Conservation (phyloP, 37 sponge, comb jelly and placozoan species). For the Geodia barretti region DNA sequence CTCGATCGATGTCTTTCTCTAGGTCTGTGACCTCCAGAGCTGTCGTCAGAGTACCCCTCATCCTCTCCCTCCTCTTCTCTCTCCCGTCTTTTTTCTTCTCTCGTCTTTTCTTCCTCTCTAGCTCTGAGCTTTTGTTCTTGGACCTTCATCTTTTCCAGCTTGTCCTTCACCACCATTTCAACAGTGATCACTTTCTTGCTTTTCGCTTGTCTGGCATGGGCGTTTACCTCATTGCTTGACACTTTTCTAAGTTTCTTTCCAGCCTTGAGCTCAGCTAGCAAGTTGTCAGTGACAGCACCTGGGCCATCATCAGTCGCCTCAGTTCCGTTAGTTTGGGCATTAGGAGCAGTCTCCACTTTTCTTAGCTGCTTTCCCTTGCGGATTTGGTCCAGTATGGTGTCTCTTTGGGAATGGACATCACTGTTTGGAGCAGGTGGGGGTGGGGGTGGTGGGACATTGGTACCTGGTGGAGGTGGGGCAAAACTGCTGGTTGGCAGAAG, state of each 20-base stretch:
- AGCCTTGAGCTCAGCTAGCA: slow-evolving; percentile 24
- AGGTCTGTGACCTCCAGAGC: background rate
- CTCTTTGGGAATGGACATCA: slow-evolving; percentile 12
- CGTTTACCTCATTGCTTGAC: slow-evolving; percentile 8
- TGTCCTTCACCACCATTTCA: background rate
- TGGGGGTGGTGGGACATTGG: background rate
- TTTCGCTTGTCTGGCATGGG: no score
- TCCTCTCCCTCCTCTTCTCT: background rate
- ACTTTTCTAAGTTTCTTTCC: slow-evolving; percentile 31
- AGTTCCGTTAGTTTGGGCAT: background rate
- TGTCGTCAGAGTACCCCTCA: background rate
- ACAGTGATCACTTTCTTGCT: background rate
- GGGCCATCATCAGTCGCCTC: background rate
- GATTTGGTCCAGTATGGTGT: slow-evolving; percentile 57
- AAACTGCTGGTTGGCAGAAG: slow-evolving; percentile 29
- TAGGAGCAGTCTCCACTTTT: background rate
- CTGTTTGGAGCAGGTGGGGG: slow-evolving; percentile 4
- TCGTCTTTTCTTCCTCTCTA: slow-evolving; percentile 5
- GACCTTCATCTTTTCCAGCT: background rate
- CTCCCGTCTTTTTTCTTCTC: background rate
- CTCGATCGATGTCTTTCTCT: background rate
- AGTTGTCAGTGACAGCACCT: slow-evolving; percentile 19
- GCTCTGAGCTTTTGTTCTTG: background rate
- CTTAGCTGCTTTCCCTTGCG: slow-evolving; percentile 35
- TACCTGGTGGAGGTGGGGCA: slow-evolving; percentile 15